Conservation (phyloP, 2,113 vertebrate species). For the Damaliscus lunatus region DNA sequence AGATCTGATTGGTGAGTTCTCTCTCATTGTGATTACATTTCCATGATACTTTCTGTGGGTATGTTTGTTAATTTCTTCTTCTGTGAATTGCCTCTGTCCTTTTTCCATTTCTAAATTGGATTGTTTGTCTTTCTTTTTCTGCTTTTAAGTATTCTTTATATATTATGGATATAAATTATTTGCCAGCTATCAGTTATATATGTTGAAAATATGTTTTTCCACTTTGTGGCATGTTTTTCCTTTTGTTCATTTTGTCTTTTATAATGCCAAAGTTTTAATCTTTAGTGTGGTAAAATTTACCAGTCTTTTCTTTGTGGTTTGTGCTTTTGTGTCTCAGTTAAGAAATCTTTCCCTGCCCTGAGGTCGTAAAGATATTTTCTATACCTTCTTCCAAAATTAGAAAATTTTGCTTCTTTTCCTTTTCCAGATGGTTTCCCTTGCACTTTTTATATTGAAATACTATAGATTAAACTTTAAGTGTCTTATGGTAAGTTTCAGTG, state of each 20-base stretch:
- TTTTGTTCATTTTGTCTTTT: not conserved
- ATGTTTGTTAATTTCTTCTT: not conserved
- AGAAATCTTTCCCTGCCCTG: not conserved
- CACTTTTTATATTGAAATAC: not conserved
- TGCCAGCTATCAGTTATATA: not conserved
- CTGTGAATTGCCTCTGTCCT: not conserved
- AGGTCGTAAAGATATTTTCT: not conserved
- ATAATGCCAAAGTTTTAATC: not conserved
- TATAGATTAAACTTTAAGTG: not conserved
- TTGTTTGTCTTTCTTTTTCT: not conserved
- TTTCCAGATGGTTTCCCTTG: not conserved
- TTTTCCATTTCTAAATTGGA: constrained; percentile 1
- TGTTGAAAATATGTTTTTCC: not conserved
- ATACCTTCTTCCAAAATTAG: not conserved
- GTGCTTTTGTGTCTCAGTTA: constrained; percentile 26
- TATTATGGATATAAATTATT: not conserved
- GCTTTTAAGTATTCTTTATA: not conserved
- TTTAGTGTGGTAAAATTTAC: not conserved
- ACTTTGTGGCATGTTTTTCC: not conserved
- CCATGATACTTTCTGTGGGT: not conserved
- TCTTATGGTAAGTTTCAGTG: not conserved
- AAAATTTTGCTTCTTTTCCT: constrained; percentile 13
- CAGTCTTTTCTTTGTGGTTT: constrained; percentile 22
- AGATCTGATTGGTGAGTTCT: not conserved
- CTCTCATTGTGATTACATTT: not conserved